These are phyloP conservation scores for Fratercula arctica DNA, from an alignment of 2,797 vertebrate species.

Conservation along the genomic window DNA sequence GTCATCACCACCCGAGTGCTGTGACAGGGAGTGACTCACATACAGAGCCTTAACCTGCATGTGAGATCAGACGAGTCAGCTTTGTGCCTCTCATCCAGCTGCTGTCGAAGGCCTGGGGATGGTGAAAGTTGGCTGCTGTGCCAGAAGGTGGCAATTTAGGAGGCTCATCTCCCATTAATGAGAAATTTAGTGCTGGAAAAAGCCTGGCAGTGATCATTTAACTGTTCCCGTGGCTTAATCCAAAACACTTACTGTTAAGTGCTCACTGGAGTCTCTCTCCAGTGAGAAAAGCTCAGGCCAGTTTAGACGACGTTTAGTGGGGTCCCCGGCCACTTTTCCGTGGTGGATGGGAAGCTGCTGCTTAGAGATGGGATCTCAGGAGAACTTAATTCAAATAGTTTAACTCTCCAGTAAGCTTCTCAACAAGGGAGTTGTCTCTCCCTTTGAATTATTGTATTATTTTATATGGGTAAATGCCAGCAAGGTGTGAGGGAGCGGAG, in stretches of 20 bases:
- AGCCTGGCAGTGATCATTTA: not conserved
- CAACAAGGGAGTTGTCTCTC: not conserved
- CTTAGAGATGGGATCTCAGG: not conserved
- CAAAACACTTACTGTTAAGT: not conserved
- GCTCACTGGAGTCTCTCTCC: not conserved
- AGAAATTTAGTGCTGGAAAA: not conserved
- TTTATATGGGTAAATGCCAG: not conserved
- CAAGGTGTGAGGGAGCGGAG: too few relatives aligned
- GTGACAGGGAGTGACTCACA: not conserved
- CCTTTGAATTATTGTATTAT: not conserved
- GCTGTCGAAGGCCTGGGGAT: not conserved
- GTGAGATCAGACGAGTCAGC: not conserved
- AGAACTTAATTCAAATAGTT: not conserved
- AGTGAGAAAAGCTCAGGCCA: not conserved
- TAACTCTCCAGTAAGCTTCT: not conserved
- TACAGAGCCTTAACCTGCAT: not conserved
- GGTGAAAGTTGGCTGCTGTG: not conserved
- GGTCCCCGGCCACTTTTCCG: not conserved
- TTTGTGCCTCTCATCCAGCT: not conserved
- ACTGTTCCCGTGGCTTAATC: not conserved
- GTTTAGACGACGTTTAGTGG: not conserved
- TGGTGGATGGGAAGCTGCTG: not conserved
- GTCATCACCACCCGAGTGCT: not conserved
- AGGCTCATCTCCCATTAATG: not conserved
- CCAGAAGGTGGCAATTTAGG: not conserved